Evolutionary conservation across 30 jellyfish, hydroid and myxozoan species (phyloP), one percentile per base, ranked within the genome.

Genomic region (Pelagia noctiluca): DNA sequence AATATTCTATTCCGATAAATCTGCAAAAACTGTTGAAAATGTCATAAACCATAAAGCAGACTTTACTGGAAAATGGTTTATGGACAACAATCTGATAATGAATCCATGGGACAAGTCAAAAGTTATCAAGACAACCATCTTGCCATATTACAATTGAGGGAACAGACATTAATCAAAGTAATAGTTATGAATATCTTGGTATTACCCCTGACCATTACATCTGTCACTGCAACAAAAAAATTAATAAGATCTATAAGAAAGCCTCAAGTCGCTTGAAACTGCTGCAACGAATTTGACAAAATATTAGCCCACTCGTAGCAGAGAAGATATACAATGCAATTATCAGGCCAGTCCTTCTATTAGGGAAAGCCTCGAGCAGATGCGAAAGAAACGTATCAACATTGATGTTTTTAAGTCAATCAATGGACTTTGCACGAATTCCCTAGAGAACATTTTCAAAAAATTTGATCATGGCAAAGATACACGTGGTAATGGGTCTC

Each of bases 201-300:
- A 33, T 70, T 72, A 70, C 64, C 26, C 82, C 16, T 34, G 82
- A 70, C 64, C 64, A 70, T 70, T n/a, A n/a, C 82, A 70, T 70
- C 30, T 70, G 29, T 30, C 63, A 37, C 35, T 37, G 82, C 82
- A 70, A 37, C 82, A 77, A 57, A 78, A 52, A 77, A 33, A 23
- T 37, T 26, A 36, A 46, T 64, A 80, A 64, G 36, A 80, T 63
- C 78, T 80, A 65, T 61, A 80, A 64, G 90, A 80, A 80, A 35
- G 90, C 90, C 75, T 62, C 90, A 64, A 38, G 75, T 80, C 90
- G 75, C 83, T 80, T 80, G 78, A 80, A 80, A 80, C 90, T 80
- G 90, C 82, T 80, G 90, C 90, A 80, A 38, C 84, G 90, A 63
- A 64, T 65, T 64, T 83, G 82, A 80, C 75, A 83, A 3, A 34